Evolutionary conservation across 2,888 invertebrate genomes (phyloP), one percentile per base, ranked within the genome.

Genomic region (Rhogogaster chlorosoma): DNA sequence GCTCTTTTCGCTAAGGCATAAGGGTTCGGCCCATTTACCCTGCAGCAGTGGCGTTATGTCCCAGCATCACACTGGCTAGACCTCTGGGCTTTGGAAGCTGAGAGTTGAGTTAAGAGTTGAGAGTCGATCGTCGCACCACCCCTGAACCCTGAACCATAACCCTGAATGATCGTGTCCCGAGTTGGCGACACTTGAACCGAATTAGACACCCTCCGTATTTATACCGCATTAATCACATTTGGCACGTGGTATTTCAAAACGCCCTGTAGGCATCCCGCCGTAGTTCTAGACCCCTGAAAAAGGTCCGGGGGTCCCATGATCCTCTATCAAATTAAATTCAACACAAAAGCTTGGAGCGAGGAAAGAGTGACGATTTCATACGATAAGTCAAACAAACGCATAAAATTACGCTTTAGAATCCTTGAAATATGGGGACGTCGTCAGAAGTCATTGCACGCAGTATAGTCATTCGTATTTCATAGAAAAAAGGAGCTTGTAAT

Each of bases 151-250:
- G 53, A 12, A 61, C 61, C 80, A 80, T 22, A 80, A 36, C 67
- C 77, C 80, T 38, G 57, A 80, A 57, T 80, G 80, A 80, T 80
- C 67, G 67, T 67, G 83, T 83, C 70, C 80, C 64, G 42, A 45
- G 67, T 64, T 67, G 26, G 85, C 86, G 73, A 85, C 83, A 85
- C 86, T 85, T 85, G 49, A 71, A 84, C 78, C 78, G 84, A 84
- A 84, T 84, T 80, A 84, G 49, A 70, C 64, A 77, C 77, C 84
- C 84, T 49, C 26, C 80, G 53, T 70, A 80, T 80, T 84, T 84
- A 61, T 45, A 80, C 67, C 49, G 80, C 84, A 80, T 84, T 70
- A 70, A 84, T 84, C 78, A 84, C 29, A 42, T 84, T 84, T 49
- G 57, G 67, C 84, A 78, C 83, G 83, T 67, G 64, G 83, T 83